These are phyloP conservation scores for Orchesella cincta DNA, from an alignment of 1,140 invertebrate species.

Conservation along the genomic window DNA sequence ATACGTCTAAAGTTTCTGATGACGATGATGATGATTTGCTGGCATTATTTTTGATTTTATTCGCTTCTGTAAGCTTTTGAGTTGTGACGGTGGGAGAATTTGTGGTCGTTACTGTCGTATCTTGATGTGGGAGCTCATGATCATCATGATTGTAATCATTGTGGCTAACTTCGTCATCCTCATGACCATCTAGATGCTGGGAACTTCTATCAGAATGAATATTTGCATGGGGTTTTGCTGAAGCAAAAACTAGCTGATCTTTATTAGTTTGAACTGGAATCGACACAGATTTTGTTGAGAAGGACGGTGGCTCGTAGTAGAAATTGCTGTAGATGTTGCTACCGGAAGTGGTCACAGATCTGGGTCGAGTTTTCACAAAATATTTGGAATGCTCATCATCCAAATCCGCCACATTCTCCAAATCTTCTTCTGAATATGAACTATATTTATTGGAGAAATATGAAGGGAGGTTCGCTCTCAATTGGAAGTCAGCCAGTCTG, in stretches of 20 bases:
- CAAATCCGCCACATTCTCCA: conserved; percentile 37
- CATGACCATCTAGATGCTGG: not conserved
- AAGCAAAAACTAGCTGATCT: not conserved
- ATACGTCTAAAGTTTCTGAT: not conserved
- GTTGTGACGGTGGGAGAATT: not conserved
- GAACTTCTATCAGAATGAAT: not conserved
- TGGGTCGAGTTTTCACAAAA: conserved; percentile 41
- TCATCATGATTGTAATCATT: not conserved
- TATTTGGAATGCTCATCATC: conserved; percentile 42
- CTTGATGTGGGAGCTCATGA: not conserved
- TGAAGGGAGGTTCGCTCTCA: conserved; percentile 1
- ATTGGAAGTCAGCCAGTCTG: conserved; percentile 3
- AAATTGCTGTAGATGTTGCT: conserved; percentile 12
- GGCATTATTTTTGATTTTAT: too few relatives aligned
- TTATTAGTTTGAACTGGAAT: conserved; percentile 1
- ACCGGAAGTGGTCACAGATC: conserved; percentile 1
- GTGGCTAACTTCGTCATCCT: too few relatives aligned
- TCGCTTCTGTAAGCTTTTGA: too few relatives aligned
- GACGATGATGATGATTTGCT: not conserved
- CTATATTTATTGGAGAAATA: conserved; percentile 16
- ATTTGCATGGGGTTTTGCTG: not conserved
- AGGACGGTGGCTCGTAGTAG: conserved; percentile 16
- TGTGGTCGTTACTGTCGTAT: not conserved
- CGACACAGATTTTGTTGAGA: conserved; percentile 14
- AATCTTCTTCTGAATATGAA: conserved; percentile 35